Evolutionary conservation across 2,888 invertebrate genomes (phyloP), one percentile per base, ranked within the genome.

Genomic region (Ommatoiulus sabulosus): DNA sequence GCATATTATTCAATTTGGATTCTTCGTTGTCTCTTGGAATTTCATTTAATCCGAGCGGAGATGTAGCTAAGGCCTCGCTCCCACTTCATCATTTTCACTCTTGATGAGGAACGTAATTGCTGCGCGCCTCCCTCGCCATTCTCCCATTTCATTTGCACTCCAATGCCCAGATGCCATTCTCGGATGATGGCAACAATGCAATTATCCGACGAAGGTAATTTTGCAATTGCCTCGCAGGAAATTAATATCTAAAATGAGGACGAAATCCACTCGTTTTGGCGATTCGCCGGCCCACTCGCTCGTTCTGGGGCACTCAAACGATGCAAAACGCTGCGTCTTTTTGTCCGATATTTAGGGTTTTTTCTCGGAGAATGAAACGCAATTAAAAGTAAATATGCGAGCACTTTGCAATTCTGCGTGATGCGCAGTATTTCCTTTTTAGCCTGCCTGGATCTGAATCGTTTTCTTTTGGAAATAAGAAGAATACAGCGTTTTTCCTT

Each of bases 71-170:
- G n/a, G n/a, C n/a, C n/a, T n/a, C n/a, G n/a, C n/a, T 24, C 24
- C 8, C 20, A 72, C 72, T 72, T 72, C 20, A 72, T 72, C 72
- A 72, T 72, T 72, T 72, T 72, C 24, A 8, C 72, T 17, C 72
- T 72, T 72, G 72, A 72, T 72, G 24, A 72, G 72, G 72, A 72
- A 20, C 72, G 72, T 72, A 72, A 72, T 72, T 72, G 72, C 72
- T 24, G 24, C 17, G 72, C 72, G 72, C 24, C 72, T 72, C 72
- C 72, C 72, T 72, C 72, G 24, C 20, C 72, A 8, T 72, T 8
- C 24, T 72, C 63, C n/a, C 72, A 8, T 24, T 72, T 24, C 72
- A 72, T 63, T 20, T 24, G 72, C 72, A 52, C 52, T 52, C 52
- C 52, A 52, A 52, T 52, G 52, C 52, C 52, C 52, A 52, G 17